Evolutionary conservation across 2,888 invertebrate species (phyloP).

Genomic region (Ischnus inquisitorius): DNA sequence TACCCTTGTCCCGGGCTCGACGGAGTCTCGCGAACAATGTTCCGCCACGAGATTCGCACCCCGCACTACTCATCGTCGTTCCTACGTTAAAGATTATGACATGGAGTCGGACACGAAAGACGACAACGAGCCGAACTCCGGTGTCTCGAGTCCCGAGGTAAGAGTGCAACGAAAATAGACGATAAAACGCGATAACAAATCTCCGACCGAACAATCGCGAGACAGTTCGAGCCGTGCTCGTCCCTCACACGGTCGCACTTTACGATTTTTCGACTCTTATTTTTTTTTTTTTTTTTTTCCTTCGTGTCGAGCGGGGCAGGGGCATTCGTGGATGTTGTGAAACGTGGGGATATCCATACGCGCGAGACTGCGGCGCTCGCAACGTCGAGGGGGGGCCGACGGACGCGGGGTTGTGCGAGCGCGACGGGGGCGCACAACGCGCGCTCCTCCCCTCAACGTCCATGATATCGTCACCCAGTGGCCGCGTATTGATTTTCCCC

Average conservation of each 20-base stretch:
- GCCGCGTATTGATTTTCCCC: constrained; percentile 70
- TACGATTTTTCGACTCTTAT: not conserved
- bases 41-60: constrained; percentile 27
- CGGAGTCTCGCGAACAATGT: constrained; percentile 48
- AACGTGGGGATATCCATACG: not conserved
- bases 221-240: too few relatives aligned
- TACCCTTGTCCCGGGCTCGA: constrained; percentile 33
- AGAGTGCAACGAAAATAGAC: constrained; percentile 33
- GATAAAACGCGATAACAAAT: too few relatives aligned
- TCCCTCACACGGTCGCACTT: too few relatives aligned
- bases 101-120: constrained; percentile 82
- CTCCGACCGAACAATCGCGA: too few relatives aligned
- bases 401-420: constrained; percentile 30
- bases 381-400: constrained; percentile 28
- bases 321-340: not conserved
- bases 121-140: constrained; percentile 80
- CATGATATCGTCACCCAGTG: constrained; percentile 65
- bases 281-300: not conserved
- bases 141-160: constrained; percentile 81
- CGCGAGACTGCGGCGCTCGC: constrained; percentile 11
- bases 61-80: constrained; percentile 50
- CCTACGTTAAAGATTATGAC: constrained; percentile 78
- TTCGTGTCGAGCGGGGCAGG: not conserved
- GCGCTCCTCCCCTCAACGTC: constrained; percentile 34
- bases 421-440: constrained; percentile 14